Conservation (phyloP, 2,797 vertebrate genomes). For the Fundulus diaphanus region DNA sequence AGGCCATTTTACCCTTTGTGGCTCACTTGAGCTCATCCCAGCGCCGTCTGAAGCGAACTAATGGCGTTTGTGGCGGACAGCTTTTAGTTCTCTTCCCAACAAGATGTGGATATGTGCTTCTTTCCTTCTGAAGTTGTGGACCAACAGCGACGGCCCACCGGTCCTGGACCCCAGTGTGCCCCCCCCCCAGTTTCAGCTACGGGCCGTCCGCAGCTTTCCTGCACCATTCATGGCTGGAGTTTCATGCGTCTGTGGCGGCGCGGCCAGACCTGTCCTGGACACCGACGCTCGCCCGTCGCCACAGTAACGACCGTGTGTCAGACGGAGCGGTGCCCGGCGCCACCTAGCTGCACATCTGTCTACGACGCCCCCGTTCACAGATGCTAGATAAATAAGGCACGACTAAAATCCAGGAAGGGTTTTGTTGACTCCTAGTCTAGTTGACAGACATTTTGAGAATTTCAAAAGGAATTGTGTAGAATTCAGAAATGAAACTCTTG, state of each 20-base stretch:
- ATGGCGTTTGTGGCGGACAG: conserved; percentile 6
- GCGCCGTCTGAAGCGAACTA: neutral
- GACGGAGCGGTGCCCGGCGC: conserved; percentile 13
- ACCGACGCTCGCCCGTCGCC: conserved; percentile 44
- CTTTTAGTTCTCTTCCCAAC: neutral
- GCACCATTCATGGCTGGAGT: conserved; percentile 38
- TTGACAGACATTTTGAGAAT: too few species aligned
- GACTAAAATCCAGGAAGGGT: too few species aligned
- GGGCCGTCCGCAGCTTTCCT: neutral
- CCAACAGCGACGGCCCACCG: too few species aligned
- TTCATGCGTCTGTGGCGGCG: conserved; percentile 13
- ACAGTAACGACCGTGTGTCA: conserved; percentile 16
- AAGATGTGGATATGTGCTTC: neutral
- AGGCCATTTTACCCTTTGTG: conserved; percentile 13
- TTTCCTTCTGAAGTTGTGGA: neutral
- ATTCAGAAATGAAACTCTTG: too few species aligned
- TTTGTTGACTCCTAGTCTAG: too few species aligned
- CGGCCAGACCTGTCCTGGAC: conserved; percentile 22
- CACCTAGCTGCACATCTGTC: neutral
- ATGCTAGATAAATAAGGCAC: neutral
- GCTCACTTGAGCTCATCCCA: conserved; percentile 3
- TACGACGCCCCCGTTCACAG: neutral
- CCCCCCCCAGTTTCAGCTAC: neutral
- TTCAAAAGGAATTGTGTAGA: neutral
- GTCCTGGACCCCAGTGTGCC: neutral